Base-by-base conservation (phyloP, 2,888 invertebrate genomes). In the Athalia rosae region DNA sequence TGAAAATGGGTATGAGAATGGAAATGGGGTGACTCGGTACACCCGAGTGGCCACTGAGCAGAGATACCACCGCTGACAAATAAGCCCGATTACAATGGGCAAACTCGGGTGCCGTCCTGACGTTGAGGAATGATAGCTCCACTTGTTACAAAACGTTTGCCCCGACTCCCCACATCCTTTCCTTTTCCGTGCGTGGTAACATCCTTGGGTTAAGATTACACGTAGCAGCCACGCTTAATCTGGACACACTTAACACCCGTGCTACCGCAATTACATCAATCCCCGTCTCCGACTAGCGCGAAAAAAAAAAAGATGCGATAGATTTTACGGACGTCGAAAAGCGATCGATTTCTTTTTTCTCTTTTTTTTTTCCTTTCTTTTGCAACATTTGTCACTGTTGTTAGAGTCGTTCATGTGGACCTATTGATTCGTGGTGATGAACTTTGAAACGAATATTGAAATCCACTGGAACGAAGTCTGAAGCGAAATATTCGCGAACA, bases 1-100 rank as follows among this genome's bases (percentile, higher is more conserved):
- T 28, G 28, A 28, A 28, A 28, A 28, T 28, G 28, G 28, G 28
- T 28, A 28, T 28, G 28, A 28, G 43, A 13, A 28, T 11, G 7
- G 71, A 50, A 13, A 28, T 48, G 74, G 69, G 69, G 56, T 13
- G 73, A 73, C 62, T 62, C 74, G 62, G 74, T 74, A 74, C 74
- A 62, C 74, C 74, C 62, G 61, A 74, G 62, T 62, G 74, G 47
- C 74, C 62, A 59, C 61, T n/a, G 74, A 71, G 74, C 74, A 56
- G 74, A 74, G 74, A 71, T 71, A 71, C 71, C 71, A 45, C 71
- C 47, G 83, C 63, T 78, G 78, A 78, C 76, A 78, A 78, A 78
- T 78, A 78, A 66, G 78, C 74, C 53, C 78, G 63, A 66, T 78
- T 78, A 78, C 76, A 76, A 78, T 78, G 78, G 78, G 74, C 74